Base-by-base conservation (phyloP, 2,113 vertebrate genomes). In the Climacteris rufus region DNA sequence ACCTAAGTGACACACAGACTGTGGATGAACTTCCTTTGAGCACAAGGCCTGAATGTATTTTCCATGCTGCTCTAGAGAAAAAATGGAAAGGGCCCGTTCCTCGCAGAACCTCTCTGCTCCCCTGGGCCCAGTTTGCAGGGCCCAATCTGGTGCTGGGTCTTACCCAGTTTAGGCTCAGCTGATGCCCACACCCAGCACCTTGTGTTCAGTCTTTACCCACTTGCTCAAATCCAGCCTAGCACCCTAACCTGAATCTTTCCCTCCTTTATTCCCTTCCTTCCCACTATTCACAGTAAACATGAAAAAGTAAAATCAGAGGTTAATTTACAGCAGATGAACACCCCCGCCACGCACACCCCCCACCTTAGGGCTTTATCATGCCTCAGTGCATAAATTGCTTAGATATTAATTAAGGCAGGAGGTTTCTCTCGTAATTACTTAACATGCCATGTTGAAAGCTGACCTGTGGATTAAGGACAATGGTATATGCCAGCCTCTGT, bases 271-370 rank as follows among this genome's bases (percentile, higher is more conserved):
- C 15, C 30, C 22, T 49, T 52, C 37, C 37, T n/a, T 60, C 19
- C 13, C 39, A 14, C 50, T 69, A 2, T 5, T 44, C 28, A 30
- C 2, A 33, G 24, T 12, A 44, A 91, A 44, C 1, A 27, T 8
- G 3, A 59, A 79, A 79, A 79, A 17, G 5, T 44, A 72, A 85
- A 83, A 69, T 15, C 35, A 70, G 82, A 85, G 21, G 15, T 53
- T 66, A 64, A 77, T 83, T 59, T 44, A 42, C 13, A 59, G 39
- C 70, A 72, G 42, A 65, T 27, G 21, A 76, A 24, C 39, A 21
- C 6, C 3, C 3, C 9, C 8, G 3, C 35, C 24, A 13, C 0
- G 0, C 30, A 52, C 42, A 35, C 16, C 35, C 50, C 15, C 19
- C 35, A 39, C 11, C 7, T 44, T 25, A 64, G 21, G 31, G 40